Evolutionary conservation across 2,797 vertebrate species (phyloP).

Genomic region (Scyliorhinus canicula): DNA sequence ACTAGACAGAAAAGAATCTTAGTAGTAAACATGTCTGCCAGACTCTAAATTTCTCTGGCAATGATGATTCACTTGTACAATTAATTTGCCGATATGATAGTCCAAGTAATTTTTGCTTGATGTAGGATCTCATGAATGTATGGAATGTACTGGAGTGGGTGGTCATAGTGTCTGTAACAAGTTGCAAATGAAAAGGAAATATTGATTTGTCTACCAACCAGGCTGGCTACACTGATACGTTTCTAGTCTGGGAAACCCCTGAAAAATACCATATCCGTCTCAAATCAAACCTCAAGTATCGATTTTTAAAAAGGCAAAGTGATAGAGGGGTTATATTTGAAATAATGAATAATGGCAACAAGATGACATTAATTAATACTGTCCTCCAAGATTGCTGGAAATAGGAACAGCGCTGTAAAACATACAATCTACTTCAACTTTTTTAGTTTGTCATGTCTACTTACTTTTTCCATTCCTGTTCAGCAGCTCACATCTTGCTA

Average conservation of each 20-base stretch:
- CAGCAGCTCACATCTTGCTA: not conserved
- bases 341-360: not conserved
- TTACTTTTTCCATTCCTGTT: not conserved
- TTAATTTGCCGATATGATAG: not conserved
- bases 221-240: not conserved
- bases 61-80: not conserved
- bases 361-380: not conserved
- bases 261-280: not conserved
- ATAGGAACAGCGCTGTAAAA: not conserved
- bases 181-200: slow-evolving; percentile 4
- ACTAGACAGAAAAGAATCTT: not conserved
- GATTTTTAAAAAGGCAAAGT: not conserved
- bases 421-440: not conserved
- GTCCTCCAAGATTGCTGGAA: not conserved
- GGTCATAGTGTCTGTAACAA: not conserved
- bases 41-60: slow-evolving; percentile 16
- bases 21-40: not conserved
- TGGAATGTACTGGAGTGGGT: slow-evolving; percentile 22
- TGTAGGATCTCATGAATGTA: slow-evolving; percentile 5
- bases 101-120: slow-evolving; percentile 21
- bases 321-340: not conserved
- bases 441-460: not conserved
- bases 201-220: slow-evolving; percentile 1
- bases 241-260: not conserved
- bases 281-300: not conserved